phyloP scores from a whole-genome alignment of 1,140 invertebrate species.

The Hestina assimilis region DNA sequence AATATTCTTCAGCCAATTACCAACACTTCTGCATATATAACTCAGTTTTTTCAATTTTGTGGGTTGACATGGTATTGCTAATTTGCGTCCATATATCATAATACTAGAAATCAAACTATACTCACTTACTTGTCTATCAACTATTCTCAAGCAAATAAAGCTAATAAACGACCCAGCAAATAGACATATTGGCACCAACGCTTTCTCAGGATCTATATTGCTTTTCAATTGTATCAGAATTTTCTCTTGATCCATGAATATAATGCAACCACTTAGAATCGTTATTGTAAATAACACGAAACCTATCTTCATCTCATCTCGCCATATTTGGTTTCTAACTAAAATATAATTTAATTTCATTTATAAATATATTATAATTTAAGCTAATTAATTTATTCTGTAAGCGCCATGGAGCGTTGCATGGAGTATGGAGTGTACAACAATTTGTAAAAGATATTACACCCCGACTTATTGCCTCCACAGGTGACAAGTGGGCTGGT shows the following conservation, averaged over 20 bases:
- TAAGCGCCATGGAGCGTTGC: no score
- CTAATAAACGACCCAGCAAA: slow-evolving; percentile 34
- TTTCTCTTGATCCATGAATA: slow-evolving; percentile 63
- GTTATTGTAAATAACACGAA: slow-evolving; percentile 46
- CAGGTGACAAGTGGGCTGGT: no score
- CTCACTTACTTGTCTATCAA: slow-evolving; percentile 54
- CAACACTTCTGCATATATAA: no score
- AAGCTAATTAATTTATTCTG: no score
- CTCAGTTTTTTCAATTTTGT: no score
- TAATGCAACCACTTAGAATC: slow-evolving; percentile 47
- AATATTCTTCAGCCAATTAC: no score
- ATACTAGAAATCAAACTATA: slow-evolving; percentile 12
- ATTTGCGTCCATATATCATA: no score
- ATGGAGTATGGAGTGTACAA: no score
- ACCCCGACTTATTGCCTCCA: no score
- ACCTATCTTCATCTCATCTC: slow-evolving; percentile 53
- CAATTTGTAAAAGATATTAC: no score
- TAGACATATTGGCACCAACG: slow-evolving; percentile 42
- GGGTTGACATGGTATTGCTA: no score
- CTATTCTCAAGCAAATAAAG: slow-evolving; percentile 30
- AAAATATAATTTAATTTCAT: slow-evolving; percentile 37
- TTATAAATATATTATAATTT: no score
- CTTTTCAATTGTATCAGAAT: slow-evolving; percentile 44
- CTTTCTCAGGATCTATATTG: slow-evolving; percentile 36
- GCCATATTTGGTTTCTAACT: slow-evolving; percentile 59